These are phyloP conservation scores for Halocaridina rubra DNA, from an alignment of 2,888 invertebrate species.

Conservation along the genomic window DNA sequence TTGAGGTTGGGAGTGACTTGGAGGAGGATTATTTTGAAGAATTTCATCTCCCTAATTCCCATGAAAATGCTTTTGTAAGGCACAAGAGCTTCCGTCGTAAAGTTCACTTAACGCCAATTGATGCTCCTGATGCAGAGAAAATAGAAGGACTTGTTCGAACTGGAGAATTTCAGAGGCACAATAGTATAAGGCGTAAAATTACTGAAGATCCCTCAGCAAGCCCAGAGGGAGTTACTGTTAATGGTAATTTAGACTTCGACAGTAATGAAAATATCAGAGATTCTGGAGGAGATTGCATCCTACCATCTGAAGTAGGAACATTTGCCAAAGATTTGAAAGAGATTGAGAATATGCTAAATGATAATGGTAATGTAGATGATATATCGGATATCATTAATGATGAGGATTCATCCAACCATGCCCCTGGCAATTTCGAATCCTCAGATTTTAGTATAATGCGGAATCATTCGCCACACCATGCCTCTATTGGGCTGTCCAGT, in stretches of 20 bases:
- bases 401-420: not conserved
- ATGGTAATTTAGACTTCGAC: not conserved
- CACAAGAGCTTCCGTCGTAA: constrained; percentile 66
- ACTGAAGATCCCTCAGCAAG: constrained; percentile 29
- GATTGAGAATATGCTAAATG: constrained; percentile 51
- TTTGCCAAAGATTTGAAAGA: constrained; percentile 50
- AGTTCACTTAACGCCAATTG: constrained; percentile 64
- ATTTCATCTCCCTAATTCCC: constrained; percentile 66
- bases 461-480: too few species aligned
- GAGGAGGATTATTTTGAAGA: constrained; percentile 67
- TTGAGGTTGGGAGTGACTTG: constrained; percentile 56
- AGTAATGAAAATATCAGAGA: not conserved
- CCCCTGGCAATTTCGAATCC: not conserved
- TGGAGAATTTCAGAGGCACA: constrained; percentile 65
- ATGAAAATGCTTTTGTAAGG: constrained; percentile 66
- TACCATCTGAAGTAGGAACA: constrained; percentile 3
- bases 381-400: constrained; percentile 31
- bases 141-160: constrained; percentile 65
- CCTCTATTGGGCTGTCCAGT: not conserved
- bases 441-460: too few species aligned
- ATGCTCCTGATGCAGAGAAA: constrained; percentile 65
- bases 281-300: not conserved
- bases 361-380: constrained; percentile 27
- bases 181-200: constrained; percentile 64
- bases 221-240: not conserved